Conservation (phyloP, 2,113 vertebrate genomes). For the Trichechus manatus region DNA sequence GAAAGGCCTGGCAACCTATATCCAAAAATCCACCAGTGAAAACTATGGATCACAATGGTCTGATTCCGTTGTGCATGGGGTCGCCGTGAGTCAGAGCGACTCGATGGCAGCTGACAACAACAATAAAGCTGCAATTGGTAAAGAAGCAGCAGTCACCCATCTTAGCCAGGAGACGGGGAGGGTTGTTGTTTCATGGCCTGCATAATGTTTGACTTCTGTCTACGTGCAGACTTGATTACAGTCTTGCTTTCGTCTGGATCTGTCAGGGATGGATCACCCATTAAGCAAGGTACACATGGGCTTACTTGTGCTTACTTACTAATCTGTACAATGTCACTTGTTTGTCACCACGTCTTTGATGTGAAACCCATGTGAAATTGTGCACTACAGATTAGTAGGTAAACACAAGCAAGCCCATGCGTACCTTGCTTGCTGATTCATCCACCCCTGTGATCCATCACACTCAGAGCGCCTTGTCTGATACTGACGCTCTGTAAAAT, state of each 20-base stretch:
- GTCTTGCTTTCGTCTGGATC: not conserved
- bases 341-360: too few relatives aligned
- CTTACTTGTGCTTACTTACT: too few relatives aligned
- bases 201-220: not conserved
- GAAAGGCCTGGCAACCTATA: not conserved
- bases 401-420: too few relatives aligned
- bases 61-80: not conserved
- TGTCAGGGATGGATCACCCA: not conserved
- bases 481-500: not conserved
- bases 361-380: too few relatives aligned
- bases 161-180: not conserved
- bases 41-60: not conserved
- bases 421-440: too few relatives aligned
- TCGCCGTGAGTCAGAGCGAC: not conserved
- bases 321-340: too few relatives aligned
- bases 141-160: too few relatives aligned
- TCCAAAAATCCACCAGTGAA: not conserved
- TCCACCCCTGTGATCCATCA: too few relatives aligned
- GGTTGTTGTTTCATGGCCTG: not conserved
- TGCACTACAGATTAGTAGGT: too few relatives aligned
- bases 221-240: not conserved
- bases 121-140: not conserved
- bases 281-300: too few relatives aligned
- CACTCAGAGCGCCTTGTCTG: not conserved
- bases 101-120: not conserved